A percentile compares a stretch with the other conserved stretches of the same genome.
Conservation (phyloP, 2,888 invertebrate species). For the Neria commutata region DNA sequence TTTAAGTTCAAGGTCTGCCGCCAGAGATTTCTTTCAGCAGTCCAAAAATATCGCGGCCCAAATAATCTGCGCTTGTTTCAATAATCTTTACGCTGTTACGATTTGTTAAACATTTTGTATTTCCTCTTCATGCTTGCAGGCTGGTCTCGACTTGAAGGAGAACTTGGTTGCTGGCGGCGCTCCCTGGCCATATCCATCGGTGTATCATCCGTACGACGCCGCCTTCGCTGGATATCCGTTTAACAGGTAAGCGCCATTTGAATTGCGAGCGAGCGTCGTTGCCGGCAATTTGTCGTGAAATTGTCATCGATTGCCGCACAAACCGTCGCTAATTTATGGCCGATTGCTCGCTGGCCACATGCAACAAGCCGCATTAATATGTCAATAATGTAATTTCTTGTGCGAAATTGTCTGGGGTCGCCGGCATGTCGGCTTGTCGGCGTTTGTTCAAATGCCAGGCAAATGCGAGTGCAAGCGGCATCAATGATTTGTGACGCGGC, state of each 20-base stretch:
- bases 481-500: neutral
- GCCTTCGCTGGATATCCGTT: constrained; percentile 93
- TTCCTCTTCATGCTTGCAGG: constrained; percentile 67
- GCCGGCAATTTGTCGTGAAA: neutral
- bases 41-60: constrained; percentile 19
- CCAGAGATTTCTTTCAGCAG: constrained; percentile 25
- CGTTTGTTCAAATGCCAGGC: too few species aligned
- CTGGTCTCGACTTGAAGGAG: constrained; percentile 87
- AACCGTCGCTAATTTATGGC: neutral
- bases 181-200: constrained; percentile 88
- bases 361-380: neutral
- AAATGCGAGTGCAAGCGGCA: neutral
- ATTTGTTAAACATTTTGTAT: constrained; percentile 7
- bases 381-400: neutral
- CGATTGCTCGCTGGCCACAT: neutral
- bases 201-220: constrained; percentile 93
- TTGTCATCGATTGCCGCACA: too few species aligned
- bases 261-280: neutral
- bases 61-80: constrained; percentile 10
- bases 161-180: constrained; percentile 81
- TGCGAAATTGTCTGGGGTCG: neutral
- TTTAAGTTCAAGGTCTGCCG: constrained; percentile 51
- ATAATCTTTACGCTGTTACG: constrained; percentile 10
- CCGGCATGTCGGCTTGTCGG: neutral
- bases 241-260: constrained; percentile 84